These are phyloP conservation scores for Centruroides vittatus DNA, from an alignment of 1,140 invertebrate species.

Conservation along the genomic window DNA sequence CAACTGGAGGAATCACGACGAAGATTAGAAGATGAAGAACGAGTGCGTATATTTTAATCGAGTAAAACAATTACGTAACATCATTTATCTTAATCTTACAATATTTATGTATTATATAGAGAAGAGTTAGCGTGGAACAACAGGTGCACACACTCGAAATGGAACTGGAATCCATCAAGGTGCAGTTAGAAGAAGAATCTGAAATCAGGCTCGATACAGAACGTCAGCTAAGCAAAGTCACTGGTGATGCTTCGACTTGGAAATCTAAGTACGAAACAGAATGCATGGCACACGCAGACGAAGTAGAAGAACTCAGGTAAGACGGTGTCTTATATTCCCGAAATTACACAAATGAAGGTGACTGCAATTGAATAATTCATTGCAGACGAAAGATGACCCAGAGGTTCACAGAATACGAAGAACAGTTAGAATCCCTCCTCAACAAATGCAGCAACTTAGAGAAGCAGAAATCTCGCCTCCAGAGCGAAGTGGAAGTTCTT, in stretches of 20 bases:
- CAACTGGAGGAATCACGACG: slow-evolving; percentile 87
- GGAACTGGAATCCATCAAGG: slow-evolving; percentile 80
- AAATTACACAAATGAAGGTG: too few relatives aligned
- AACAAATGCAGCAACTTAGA: slow-evolving; percentile 85
- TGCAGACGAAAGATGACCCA: slow-evolving; percentile 64
- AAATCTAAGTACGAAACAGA: slow-evolving; percentile 86
- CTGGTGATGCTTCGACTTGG: slow-evolving; percentile 73
- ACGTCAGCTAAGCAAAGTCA: slow-evolving; percentile 80
- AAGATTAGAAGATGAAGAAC: slow-evolving; percentile 85
- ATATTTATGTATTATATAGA: slow-evolving; percentile 28
- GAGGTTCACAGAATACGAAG: slow-evolving; percentile 87
- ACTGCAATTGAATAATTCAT: neutral
- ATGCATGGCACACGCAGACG: slow-evolving; percentile 72
- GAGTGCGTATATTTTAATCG: slow-evolving; percentile 32
- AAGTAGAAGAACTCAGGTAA: slow-evolving; percentile 75
- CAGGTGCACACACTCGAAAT: slow-evolving; percentile 76
- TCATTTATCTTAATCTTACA: neutral
- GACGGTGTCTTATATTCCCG: too few relatives aligned
- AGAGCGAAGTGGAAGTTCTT: slow-evolving; percentile 89
- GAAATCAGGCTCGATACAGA: slow-evolving; percentile 88
- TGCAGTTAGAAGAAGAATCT: slow-evolving; percentile 88
- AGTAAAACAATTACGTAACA: neutral
- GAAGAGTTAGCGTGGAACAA: slow-evolving; percentile 72
- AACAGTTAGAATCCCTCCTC: slow-evolving; percentile 81
- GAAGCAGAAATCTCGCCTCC: slow-evolving; percentile 88